These are phyloP conservation scores for Periparus ater DNA, from an alignment of 2,797 vertebrate genomes.

Conservation along the genomic window DNA sequence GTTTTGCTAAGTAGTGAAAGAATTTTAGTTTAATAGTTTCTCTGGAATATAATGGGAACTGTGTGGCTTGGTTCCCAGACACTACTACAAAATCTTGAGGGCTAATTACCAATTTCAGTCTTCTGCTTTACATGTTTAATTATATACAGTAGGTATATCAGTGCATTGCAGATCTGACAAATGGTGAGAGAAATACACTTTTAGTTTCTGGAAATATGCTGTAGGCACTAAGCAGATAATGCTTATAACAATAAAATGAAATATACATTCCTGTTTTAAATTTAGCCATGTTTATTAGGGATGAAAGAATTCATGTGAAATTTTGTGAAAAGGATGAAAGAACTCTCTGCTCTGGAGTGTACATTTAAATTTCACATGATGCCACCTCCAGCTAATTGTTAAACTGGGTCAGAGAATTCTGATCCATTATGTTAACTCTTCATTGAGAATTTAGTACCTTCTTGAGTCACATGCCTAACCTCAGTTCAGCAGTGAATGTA, in stretches of 20 bases:
- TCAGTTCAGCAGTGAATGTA: not conserved
- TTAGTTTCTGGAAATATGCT: not conserved
- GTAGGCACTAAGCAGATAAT: not conserved
- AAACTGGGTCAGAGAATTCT: slow-evolving; percentile 59
- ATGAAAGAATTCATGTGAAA: slow-evolving; percentile 44
- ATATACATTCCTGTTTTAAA: slow-evolving; percentile 28
- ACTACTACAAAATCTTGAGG: not conserved
- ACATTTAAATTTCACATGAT: slow-evolving; percentile 40
- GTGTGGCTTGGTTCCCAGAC: not conserved
- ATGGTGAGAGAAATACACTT: not conserved
- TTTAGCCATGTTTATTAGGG: slow-evolving; percentile 32
- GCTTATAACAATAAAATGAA: slow-evolving; percentile 49
- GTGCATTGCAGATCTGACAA: not conserved
- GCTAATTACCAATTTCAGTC: slow-evolving; percentile 31
- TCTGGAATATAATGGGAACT: not conserved
- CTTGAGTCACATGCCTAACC: not conserved
- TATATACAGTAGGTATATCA: not conserved
- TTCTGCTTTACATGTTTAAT: not conserved
- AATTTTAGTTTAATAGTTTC: not conserved
- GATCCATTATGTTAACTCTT: slow-evolving; percentile 50
- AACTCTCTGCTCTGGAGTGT: not conserved
- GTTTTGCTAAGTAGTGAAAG: not conserved
- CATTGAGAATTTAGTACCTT: slow-evolving; percentile 12
- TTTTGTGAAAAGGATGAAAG: slow-evolving; percentile 48
- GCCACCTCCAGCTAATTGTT: slow-evolving; percentile 48